Base-by-base conservation (phyloP, 92 coral and sea anemone genomes). In the Micromussa lordhowensis region DNA sequence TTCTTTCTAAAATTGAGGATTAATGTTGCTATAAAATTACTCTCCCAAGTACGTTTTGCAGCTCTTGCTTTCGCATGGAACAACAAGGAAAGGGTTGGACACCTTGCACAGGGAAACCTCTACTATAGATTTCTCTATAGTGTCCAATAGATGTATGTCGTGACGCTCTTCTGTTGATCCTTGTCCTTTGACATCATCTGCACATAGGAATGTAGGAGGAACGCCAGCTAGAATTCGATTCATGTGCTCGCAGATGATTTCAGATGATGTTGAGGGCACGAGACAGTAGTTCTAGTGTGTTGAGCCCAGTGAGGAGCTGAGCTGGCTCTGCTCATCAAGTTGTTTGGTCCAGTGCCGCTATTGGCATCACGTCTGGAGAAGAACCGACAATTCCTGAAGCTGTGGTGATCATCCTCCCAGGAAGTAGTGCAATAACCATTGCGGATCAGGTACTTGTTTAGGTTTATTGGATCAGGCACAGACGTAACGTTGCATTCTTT, bases 211-310 rank as follows among this genome's bases (percentile, higher is more conserved):
- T 57, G 88, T 83, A 32, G 93, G 83, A 40, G 94, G 88, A 71
- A 89, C 82, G 73, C 90, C 93, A 38, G 82, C 69, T 35, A 87
- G 91, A 61, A 92, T 54, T 24, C 89, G 93, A 85, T 87, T 93
- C 91, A 87, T 91, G 53, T 91, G 92, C 77, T 94, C 92, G 78
- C 94, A 91, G 87, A 93, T 91, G 90, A 93, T 91, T 86, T 93
- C 94, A n/a, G 94, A 81, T 29, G 96, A 91, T 4, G 72, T 90
- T 63, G 94, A 38, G 93, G 88, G 86, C 70, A 78, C 38, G 84
- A 91, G 89, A 85, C 96, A 93, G 86, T 88, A 91, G 61, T 88
- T 91, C 86, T 91, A 92, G 94, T n/a, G 94, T 94, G 86, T 89
- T 91, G 78, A 91, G 92, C 21, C 92, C 92, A 34, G 93, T 86